phyloP scores from a whole-genome alignment of 2,113 vertebrate species.

The Platanista minor region DNA sequence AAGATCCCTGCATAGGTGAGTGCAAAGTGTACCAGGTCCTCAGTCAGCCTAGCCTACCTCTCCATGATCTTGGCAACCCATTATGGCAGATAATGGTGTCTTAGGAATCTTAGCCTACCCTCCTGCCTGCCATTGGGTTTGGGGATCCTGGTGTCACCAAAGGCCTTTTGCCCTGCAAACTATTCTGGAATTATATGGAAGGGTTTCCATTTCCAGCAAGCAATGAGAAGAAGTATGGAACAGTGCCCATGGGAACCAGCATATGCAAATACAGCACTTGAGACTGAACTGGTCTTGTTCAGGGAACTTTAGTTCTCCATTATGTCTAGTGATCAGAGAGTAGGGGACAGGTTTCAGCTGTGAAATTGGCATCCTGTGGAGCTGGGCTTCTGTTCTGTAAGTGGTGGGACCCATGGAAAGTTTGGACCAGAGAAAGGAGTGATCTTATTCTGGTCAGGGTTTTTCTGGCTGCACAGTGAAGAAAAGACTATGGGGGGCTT shows the following conservation, averaged over 20 bases:
- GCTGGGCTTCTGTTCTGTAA: neutral
- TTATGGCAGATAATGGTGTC: neutral
- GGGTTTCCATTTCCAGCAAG: neutral
- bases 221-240: neutral
- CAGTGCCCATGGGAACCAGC: neutral
- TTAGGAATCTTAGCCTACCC: neutral
- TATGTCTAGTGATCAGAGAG: neutral
- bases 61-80: neutral
- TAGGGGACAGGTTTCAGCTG: neutral
- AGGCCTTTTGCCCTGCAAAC: neutral
- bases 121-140: neutral
- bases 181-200: neutral
- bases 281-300: neutral
- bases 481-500: neutral
- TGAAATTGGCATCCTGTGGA: neutral
- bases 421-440: neutral
- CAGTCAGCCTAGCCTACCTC: neutral
- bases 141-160: neutral
- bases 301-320: neutral
- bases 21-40: neutral
- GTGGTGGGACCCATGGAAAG: neutral
- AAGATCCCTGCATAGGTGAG: neutral
- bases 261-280: neutral
- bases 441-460: neutral
- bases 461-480: neutral